phyloP scores from a whole-genome alignment of 1,140 invertebrate species.

The Melipona quadrifasciata region DNA sequence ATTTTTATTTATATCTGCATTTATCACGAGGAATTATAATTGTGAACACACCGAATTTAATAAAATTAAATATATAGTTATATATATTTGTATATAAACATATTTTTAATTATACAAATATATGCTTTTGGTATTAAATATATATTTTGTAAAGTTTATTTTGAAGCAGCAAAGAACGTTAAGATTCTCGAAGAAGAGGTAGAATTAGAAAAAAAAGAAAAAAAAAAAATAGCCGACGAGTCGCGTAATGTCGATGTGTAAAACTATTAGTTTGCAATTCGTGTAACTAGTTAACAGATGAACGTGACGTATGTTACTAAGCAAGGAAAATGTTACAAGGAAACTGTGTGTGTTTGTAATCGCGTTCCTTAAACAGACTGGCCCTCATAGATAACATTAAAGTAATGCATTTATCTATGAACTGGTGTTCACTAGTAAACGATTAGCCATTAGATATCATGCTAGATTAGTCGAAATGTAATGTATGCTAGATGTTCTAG shows the following conservation, averaged over 20 bases:
- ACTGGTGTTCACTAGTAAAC: slow-evolving; percentile 51
- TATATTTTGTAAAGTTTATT: background rate
- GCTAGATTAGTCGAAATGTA: slow-evolving; percentile 59
- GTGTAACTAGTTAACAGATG: slow-evolving; percentile 14
- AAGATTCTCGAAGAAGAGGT: slow-evolving; percentile 14
- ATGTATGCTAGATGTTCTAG: slow-evolving; percentile 59
- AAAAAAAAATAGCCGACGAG: background rate
- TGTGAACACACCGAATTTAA: background rate
- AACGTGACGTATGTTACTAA: slow-evolving; percentile 39
- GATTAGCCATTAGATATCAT: slow-evolving; percentile 55
- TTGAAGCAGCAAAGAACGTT: background rate
- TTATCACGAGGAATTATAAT: background rate
- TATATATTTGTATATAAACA: too few species aligned
- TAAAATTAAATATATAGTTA: background rate
- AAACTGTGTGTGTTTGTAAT: slow-evolving; percentile 35
- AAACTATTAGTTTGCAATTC: slow-evolving; percentile 21
- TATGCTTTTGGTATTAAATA: too few species aligned
- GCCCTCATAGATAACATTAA: slow-evolving; percentile 20
- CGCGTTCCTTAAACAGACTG: slow-evolving; percentile 40
- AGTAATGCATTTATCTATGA: slow-evolving; percentile 54
- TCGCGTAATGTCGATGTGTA: slow-evolving; percentile 13
- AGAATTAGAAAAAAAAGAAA: background rate
- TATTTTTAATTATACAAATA: too few species aligned
- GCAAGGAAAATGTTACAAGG: slow-evolving; percentile 28
- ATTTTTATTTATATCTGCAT: background rate